Conservation (phyloP, 1,140 invertebrate genomes). For the Chionoecetes opilio region DNA sequence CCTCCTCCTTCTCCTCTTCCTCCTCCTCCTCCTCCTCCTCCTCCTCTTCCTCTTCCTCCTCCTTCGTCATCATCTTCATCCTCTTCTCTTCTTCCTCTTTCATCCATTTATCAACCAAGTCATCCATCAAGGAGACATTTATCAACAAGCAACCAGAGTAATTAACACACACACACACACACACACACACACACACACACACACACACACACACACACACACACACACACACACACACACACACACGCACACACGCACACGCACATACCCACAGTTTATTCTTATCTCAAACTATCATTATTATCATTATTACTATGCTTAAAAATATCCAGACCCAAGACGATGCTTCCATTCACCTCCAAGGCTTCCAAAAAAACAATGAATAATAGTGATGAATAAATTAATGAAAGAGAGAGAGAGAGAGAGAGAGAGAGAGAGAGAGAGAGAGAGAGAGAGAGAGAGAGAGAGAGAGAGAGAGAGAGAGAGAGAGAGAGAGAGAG, state of each 20-base stretch:
- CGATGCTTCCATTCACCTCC: not conserved
- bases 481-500: too few species aligned
- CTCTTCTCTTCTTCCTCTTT: not conserved
- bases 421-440: not conserved
- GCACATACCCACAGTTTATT: too few species aligned
- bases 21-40: constrained; percentile 14
- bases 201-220: constrained; percentile 25
- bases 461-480: too few species aligned
- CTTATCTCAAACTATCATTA: too few species aligned
- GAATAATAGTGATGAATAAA: not conserved
- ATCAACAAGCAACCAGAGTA: not conserved
- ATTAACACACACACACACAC: constrained; percentile 28
- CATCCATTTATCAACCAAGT: not conserved
- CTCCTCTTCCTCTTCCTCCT: not conserved
- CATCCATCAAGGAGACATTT: constrained; percentile 5
- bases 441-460: not conserved
- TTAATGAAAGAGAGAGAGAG: not conserved
- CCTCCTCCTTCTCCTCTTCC: not conserved
- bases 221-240: not conserved
- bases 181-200: constrained; percentile 25
- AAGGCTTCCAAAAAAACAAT: not conserved
- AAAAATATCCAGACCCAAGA: too few species aligned
- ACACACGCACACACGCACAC: too few species aligned
- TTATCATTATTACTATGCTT: not conserved
- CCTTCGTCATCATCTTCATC: not conserved